phyloP scores from a whole-genome alignment of 2,797 vertebrate genomes.

The Luscinia luscinia region DNA sequence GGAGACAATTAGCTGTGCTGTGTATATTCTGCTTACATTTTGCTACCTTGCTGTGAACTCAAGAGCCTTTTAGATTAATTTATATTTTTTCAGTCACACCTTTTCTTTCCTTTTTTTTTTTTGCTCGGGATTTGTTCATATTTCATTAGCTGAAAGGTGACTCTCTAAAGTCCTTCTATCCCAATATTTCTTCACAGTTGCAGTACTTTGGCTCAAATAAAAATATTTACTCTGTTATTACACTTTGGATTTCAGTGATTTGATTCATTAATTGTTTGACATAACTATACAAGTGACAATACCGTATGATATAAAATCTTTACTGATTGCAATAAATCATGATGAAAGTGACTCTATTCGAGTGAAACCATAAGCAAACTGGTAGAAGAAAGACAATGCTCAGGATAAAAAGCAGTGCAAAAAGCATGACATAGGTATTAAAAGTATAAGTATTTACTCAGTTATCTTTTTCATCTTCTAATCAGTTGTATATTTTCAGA shows the following conservation, averaged over 20 bases:
- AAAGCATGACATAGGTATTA: not conserved
- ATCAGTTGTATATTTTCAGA: not conserved
- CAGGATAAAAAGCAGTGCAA: not conserved
- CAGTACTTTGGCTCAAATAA: not conserved
- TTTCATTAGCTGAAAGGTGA: not conserved
- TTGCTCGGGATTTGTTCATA: not conserved
- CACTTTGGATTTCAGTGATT: not conserved
- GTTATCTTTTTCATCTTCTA: not conserved
- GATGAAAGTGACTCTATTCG: not conserved
- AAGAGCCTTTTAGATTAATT: not conserved
- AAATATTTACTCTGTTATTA: not conserved
- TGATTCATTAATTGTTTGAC: not conserved
- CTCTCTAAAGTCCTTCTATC: not conserved
- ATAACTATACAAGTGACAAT: not conserved
- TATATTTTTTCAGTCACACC: not conserved
- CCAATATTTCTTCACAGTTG: not conserved
- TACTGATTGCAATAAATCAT: not conserved
- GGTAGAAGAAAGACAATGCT: not conserved
- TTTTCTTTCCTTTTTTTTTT: not conserved
- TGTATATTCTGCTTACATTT: not conserved
- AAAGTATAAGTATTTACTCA: not conserved
- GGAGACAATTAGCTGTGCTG: not conserved
- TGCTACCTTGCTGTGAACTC: not conserved
- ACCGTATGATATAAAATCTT: not conserved
- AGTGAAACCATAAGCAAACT: not conserved